A percentile compares a stretch with the other conserved stretches of the same genome.
These are phyloP conservation scores for Caenorhabditis zanzibari DNA, from an alignment of 2,888 invertebrate genomes.

Conservation along the genomic window DNA sequence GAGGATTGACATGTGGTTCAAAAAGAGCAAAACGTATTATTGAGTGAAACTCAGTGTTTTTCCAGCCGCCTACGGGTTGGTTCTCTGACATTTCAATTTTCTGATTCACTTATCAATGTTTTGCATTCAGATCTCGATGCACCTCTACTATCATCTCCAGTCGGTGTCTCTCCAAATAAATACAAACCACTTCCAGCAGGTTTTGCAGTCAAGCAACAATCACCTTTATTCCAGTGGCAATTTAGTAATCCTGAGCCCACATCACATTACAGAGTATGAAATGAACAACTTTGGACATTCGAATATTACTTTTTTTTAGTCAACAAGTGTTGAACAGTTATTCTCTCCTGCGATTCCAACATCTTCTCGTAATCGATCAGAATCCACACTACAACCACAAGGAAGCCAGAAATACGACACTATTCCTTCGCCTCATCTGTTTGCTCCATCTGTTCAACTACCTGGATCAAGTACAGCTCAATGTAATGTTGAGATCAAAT, in stretches of 20 bases:
- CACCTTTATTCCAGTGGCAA: constrained; percentile 10
- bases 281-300: too few relatives aligned
- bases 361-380: constrained; percentile 22
- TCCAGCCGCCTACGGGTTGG: neutral
- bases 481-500: constrained; percentile 42
- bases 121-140: constrained; percentile 8
- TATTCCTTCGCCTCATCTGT: too few relatives aligned
- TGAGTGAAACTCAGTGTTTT: neutral
- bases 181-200: constrained; percentile 31
- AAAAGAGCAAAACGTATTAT: neutral
- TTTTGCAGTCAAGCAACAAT: constrained; percentile 20
- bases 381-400: constrained; percentile 43
- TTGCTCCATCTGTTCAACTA: constrained; percentile 10
- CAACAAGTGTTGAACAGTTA: constrained; percentile 49
- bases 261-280: constrained; percentile 14
- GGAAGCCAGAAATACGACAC: constrained; percentile 55
- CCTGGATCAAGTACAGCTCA: constrained; percentile 23
- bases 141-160: constrained; percentile 34
- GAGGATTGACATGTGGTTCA: neutral
- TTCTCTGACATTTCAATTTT: neutral
- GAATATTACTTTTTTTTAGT: constrained; percentile 16
- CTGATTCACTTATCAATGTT: neutral
- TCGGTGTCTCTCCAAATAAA: constrained; percentile 20
- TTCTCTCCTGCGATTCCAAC: constrained; percentile 39
- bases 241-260: constrained; percentile 1